phyloP scores from a whole-genome alignment of 1,140 invertebrate genomes.

The Lethrus apterus region DNA sequence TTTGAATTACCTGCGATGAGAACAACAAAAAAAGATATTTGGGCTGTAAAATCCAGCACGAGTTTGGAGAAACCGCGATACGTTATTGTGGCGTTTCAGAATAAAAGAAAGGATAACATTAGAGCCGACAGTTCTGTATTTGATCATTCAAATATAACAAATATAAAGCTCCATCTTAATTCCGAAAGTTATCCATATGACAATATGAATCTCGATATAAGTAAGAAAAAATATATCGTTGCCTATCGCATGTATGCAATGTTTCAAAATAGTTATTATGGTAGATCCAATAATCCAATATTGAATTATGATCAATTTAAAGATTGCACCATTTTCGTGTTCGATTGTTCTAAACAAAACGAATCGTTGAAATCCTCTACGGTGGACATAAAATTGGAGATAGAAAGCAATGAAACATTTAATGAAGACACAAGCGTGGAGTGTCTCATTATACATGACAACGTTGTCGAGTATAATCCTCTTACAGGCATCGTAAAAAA shows the following conservation, averaged over 20 bases:
- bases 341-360: slow-evolving; percentile 35
- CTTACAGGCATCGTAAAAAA: slow-evolving; percentile 23
- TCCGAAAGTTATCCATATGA: slow-evolving; percentile 33
- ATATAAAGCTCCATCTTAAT: slow-evolving; percentile 35
- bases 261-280: slow-evolving; percentile 30
- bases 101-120: slow-evolving; percentile 5
- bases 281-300: background rate
- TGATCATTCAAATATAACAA: slow-evolving; percentile 18
- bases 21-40: slow-evolving; percentile 18
- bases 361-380: slow-evolving; percentile 30
- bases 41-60: slow-evolving; percentile 21
- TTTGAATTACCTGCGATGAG: slow-evolving; percentile 18
- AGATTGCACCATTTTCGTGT: slow-evolving; percentile 27
- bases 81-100: slow-evolving; percentile 21
- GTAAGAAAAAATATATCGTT: slow-evolving; percentile 24
- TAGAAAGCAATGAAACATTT: slow-evolving; percentile 26
- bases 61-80: slow-evolving; percentile 19
- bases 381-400: slow-evolving; percentile 33
- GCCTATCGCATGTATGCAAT: slow-evolving; percentile 32
- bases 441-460: slow-evolving; percentile 35
- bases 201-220: slow-evolving; percentile 31
- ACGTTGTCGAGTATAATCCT: slow-evolving; percentile 28
- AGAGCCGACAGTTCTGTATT: slow-evolving; percentile 16
- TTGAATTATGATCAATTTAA: slow-evolving; percentile 21
- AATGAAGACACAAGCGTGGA: slow-evolving; percentile 29